Evolutionary conservation across 1,140 invertebrate genomes (phyloP), one percentile per base, ranked within the genome.

Genomic region (Diabrotica virgifera): DNA sequence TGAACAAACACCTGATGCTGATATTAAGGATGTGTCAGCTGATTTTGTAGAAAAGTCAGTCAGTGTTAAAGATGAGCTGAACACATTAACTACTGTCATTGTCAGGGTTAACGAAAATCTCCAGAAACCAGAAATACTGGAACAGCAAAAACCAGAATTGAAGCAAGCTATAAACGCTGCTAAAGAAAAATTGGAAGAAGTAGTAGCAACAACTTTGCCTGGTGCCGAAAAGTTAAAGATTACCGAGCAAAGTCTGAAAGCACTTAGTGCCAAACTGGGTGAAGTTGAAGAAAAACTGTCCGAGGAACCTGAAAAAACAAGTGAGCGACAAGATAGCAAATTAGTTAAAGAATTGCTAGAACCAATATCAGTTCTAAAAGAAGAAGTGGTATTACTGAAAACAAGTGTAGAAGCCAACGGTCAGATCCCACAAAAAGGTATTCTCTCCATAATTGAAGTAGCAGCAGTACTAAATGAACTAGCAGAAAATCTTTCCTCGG

Each of bases 11-110:
- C 11, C 36, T 35, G 53, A 55, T 54, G 5, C 55, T 50, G 57
- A 52, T 35, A 2, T 52, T 10, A 8, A 10, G 5, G 56, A 64
- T 36, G 52, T 64, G 5, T 10, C 60, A 36, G 65, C 59, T 12
- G 65, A 63, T 36, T 51, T 63, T 12, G 7, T 59, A 5, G 50
- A 40, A 13, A 59, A 54, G 36, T 40, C 68, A 6, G 59, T 54
- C 2, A 59, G 6, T 10, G 46, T 70, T 35, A 56, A 60, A 13
- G 36, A 63, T 59, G 63, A 63, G 11, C 24, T 65, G 36, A 36
- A 64, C 38, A 59, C 60, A 54, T 14, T 67, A 40, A 58, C 61
- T 24, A 10, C 35, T 6, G 7, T 63, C 8, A 36, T 63, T 40
- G 53, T 56, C 14, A 50, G 64, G 64, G 52, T 61, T 50, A 59